A percentile compares a stretch with the other conserved stretches of the same genome.
phyloP scores from a whole-genome alignment of 2,797 vertebrate species.

The Nothura maculosa region DNA sequence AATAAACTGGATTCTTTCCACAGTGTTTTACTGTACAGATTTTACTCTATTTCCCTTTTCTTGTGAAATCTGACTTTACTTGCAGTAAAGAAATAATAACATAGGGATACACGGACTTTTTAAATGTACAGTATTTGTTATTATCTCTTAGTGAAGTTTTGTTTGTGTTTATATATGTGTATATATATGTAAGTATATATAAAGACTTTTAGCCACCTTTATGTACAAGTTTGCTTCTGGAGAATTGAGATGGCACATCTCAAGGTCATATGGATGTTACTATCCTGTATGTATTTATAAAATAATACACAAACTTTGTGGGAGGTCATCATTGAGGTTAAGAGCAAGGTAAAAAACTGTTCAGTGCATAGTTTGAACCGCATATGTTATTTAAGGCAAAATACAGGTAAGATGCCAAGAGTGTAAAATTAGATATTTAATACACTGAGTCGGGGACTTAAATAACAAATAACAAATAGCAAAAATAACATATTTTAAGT shows the following conservation, averaged over 20 bases:
- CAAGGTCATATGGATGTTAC: neutral
- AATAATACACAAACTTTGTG: neutral
- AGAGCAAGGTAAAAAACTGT: neutral
- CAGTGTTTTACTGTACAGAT: neutral
- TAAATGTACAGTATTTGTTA: neutral
- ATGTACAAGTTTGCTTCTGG: neutral
- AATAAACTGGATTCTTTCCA: neutral
- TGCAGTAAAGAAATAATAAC: neutral
- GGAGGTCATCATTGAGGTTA: neutral
- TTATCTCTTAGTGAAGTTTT: fast-evolving
- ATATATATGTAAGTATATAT: too few relatives aligned
- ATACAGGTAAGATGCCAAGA: neutral
- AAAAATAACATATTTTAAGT: neutral
- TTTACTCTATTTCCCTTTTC: neutral
- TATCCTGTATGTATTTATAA: neutral
- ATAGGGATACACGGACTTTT: neutral
- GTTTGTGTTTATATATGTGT: too few relatives aligned
- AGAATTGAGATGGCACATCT: neutral
- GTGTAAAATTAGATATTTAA: neutral
- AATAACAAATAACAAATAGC: too few relatives aligned
- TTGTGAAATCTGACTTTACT: neutral
- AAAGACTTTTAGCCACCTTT: neutral
- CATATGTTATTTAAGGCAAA: neutral
- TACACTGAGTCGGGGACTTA: neutral
- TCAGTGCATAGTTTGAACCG: neutral